Percentiles rank a stretch among this genome's conserved stretches.
Conservation (phyloP, 2,113 vertebrate genomes). For the Saimiri boliviensis region DNA sequence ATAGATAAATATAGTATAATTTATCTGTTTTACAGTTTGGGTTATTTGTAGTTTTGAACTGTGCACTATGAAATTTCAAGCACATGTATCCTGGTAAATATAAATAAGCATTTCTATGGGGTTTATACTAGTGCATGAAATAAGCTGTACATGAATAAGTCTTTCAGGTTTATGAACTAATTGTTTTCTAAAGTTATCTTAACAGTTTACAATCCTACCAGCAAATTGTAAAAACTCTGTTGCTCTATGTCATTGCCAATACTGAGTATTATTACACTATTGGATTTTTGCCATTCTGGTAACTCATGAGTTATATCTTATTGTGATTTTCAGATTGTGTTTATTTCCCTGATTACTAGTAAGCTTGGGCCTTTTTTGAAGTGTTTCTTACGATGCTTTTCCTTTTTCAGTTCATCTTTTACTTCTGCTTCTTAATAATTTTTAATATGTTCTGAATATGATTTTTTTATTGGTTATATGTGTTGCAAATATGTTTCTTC, state of each 20-base stretch:
- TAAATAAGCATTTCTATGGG: neutral
- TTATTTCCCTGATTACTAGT: neutral
- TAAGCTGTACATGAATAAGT: neutral
- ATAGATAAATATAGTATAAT: neutral
- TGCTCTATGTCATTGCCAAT: neutral
- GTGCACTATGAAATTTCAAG: neutral
- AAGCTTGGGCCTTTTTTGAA: neutral
- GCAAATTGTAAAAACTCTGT: neutral
- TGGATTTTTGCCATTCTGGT: neutral
- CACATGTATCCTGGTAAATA: neutral
- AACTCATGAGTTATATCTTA: neutral
- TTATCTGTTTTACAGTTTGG: neutral
- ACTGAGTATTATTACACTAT: neutral
- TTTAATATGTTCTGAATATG: neutral
- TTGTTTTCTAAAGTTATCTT: neutral
- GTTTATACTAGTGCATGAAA: neutral
- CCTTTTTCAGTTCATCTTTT: neutral
- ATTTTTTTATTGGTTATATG: neutral
- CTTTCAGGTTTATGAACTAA: neutral
- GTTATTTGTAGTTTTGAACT: neutral
- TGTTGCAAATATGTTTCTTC: neutral
- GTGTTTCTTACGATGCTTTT: neutral
- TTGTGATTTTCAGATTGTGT: neutral
- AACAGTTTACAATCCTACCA: neutral
- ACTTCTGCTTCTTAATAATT: neutral